phyloP scores from a whole-genome alignment of 2,797 vertebrate species.

The Schizothorax lantsangensis region DNA sequence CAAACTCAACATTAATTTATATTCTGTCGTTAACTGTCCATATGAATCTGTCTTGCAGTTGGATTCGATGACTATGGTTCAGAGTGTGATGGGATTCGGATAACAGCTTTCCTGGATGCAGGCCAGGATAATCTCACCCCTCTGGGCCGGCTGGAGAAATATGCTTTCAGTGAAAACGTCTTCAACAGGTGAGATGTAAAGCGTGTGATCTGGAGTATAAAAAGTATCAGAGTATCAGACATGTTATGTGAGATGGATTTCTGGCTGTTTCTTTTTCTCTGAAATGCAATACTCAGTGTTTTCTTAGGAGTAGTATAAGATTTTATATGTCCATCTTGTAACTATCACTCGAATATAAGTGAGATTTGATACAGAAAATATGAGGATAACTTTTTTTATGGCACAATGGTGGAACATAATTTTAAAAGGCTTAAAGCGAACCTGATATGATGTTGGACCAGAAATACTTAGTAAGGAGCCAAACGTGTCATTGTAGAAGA shows the following conservation, averaged over 20 bases:
- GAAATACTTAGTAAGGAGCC: not conserved
- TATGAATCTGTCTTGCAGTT: conserved; percentile 73
- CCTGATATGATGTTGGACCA: not conserved
- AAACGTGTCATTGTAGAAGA: conserved; percentile 10
- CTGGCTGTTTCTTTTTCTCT: not conserved
- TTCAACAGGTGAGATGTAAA: conserved; percentile 85
- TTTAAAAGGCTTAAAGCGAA: not conserved
- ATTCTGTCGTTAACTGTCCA: not conserved
- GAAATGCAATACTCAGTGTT: not conserved
- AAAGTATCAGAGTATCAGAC: not conserved
- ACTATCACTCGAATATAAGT: not conserved
- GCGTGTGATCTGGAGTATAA: not conserved
- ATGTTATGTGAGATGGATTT: not conserved
- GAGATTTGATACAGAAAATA: conserved; percentile 13
- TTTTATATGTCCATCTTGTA: not conserved
- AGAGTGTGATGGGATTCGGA: conserved; percentile 88
- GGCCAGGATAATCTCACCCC: conserved; percentile 89
- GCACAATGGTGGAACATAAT: not conserved
- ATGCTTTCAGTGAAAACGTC: conserved; percentile 90
- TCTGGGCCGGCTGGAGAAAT: conserved; percentile 88
- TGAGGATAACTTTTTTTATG: conserved; percentile 11
- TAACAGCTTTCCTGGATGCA: conserved; percentile 89
- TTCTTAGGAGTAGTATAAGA: not conserved
- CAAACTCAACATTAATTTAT: conserved; percentile 3
- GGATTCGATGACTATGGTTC: conserved; percentile 92